Evolutionary conservation across 2,797 vertebrate species (phyloP).

Genomic region (Thalassophryne amazonica): DNA sequence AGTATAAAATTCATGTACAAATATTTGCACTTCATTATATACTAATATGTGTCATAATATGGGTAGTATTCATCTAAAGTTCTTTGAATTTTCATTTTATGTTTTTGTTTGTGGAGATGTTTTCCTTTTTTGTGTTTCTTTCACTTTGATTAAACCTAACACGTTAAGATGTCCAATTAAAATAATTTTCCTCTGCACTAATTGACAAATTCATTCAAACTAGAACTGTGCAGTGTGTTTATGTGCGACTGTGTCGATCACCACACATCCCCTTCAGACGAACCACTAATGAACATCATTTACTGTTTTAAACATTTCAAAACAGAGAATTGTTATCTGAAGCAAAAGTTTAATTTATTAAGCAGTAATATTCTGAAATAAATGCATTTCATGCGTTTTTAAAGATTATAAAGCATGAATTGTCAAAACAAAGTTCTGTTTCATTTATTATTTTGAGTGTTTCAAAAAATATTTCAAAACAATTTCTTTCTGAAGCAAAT

Average conservation of each 20-base stretch:
- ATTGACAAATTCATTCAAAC: constrained; percentile 52
- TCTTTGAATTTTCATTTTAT: constrained; percentile 5
- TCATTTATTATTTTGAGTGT: no score
- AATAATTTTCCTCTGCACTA: constrained; percentile 30
- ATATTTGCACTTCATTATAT: not conserved
- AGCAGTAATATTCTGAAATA: no score
- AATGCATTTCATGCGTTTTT: no score
- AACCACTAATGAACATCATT: constrained; percentile 78
- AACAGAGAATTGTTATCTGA: no score
- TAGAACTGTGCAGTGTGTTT: constrained; percentile 34
- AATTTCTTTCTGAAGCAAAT: no score
- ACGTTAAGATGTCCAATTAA: constrained; percentile 23
- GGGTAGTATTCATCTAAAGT: not conserved
- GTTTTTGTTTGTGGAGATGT: constrained; percentile 8
- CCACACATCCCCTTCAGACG: constrained; percentile 64
- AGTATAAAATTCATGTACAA: not conserved
- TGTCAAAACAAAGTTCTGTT: no score
- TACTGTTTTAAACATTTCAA: no score
- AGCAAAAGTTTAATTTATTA: no score
- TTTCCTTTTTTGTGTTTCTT: constrained; percentile 4
- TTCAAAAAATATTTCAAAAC: no score
- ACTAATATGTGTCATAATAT: not conserved
- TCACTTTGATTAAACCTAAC: constrained; percentile 26
- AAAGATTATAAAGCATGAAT: no score
- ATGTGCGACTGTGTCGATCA: constrained; percentile 58